phyloP scores from a whole-genome alignment of 2,797 vertebrate species.

The Thamnophis elegans region DNA sequence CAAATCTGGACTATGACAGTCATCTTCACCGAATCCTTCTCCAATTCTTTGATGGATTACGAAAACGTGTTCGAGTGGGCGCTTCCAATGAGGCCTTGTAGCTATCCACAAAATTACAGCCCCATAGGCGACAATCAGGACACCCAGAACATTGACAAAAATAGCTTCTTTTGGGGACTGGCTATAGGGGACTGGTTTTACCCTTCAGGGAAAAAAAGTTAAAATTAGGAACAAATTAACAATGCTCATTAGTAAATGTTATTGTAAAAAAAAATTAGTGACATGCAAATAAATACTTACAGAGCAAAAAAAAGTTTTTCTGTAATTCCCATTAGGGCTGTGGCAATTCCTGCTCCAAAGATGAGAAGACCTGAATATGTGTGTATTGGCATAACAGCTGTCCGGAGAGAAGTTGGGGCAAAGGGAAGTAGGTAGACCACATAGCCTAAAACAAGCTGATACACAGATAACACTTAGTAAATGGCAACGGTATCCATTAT shows the following conservation, averaged over 20 bases:
- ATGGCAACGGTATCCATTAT: constrained; percentile 4
- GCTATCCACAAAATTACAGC: constrained; percentile 86
- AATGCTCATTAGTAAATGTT: background rate
- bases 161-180: constrained; percentile 83
- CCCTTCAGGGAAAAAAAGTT: constrained; percentile 48
- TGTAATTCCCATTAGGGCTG: constrained; percentile 90
- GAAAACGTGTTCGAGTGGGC: constrained; percentile 77
- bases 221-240: background rate
- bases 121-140: constrained; percentile 85
- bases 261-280: background rate
- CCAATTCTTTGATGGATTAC: constrained; percentile 59
- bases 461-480: constrained; percentile 54
- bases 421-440: constrained; percentile 84
- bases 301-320: constrained; percentile 90
- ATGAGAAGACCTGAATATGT: constrained; percentile 85
- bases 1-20: constrained; percentile 44
- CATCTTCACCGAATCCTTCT: constrained; percentile 55
- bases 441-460: constrained; percentile 84
- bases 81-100: constrained; percentile 87
- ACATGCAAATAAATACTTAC: constrained; percentile 78
- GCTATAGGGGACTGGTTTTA: constrained; percentile 72
- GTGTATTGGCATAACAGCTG: constrained; percentile 84
- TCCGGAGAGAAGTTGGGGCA: constrained; percentile 78
- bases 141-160: constrained; percentile 86
- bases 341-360: constrained; percentile 82